A percentile compares a stretch with the other conserved stretches of the same genome.
Evolutionary conservation across 2,888 invertebrate genomes (phyloP).

Genomic region (Camptogramma bilineatum): DNA sequence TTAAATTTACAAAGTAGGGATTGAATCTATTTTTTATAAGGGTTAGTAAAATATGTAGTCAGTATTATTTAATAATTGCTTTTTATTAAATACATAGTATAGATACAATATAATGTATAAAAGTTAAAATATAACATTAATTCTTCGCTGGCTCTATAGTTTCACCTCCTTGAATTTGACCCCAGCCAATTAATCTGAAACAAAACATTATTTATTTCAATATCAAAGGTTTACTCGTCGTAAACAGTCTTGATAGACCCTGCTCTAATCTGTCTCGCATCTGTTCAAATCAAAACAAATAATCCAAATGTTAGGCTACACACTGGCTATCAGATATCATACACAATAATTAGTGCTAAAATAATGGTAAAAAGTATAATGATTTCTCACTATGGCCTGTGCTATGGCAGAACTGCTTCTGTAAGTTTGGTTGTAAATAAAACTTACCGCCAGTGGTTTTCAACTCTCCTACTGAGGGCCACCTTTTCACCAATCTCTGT

Average conservation of each 20-base stretch:
- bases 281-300: no score
- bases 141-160: conserved; percentile 94
- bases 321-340: no score
- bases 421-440: neutral
- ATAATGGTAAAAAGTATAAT: no score
- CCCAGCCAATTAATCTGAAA: conserved; percentile 98
- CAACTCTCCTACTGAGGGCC: conserved; percentile 98
- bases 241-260: no score
- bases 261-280: no score
- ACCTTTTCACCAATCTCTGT: conserved; percentile 99
- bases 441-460: conserved; percentile 98
- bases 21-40: conserved; percentile 35
- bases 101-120: conserved; percentile 64
- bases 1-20: conserved; percentile 12
- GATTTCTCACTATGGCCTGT: no score
- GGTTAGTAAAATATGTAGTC: conserved; percentile 28
- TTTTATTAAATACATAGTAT: conserved; percentile 50
- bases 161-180: conserved; percentile 98
- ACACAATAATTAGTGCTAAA: no score
- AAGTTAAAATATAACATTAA: conserved; percentile 70
- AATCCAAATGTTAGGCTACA: no score
- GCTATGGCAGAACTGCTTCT: neutral
- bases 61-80: conserved; percentile 43
- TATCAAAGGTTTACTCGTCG: neutral
- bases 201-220: conserved; percentile 14